Evolutionary conservation across 2,888 invertebrate genomes (phyloP).

Genomic region (Drosophila bunnanda): DNA sequence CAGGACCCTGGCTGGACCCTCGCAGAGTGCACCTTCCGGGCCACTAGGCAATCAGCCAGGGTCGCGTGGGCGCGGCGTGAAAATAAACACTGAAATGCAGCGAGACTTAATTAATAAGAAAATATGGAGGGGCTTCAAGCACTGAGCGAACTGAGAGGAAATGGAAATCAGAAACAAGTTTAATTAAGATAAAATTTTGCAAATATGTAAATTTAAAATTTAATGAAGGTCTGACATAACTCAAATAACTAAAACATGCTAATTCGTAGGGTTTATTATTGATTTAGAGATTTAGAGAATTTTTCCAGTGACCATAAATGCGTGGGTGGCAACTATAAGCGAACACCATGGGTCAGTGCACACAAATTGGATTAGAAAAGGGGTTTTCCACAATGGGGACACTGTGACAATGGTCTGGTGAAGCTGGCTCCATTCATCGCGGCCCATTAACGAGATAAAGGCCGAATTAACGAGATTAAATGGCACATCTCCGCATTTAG

Average conservation of each 20-base stretch:
- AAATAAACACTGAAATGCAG: constrained; percentile 61
- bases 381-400: constrained; percentile 32
- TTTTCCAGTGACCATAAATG: constrained; percentile 13
- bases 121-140: neutral
- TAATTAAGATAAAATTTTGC: neutral
- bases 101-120: constrained; percentile 70
- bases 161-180: neutral
- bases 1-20: neutral
- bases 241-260: neutral
- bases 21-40: constrained; percentile 55
- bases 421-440: constrained; percentile 32
- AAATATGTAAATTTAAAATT: too few relatives aligned
- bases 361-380: constrained; percentile 74
- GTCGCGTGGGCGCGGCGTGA: constrained; percentile 38
- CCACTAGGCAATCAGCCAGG: constrained; percentile 63
- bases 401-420: constrained; percentile 20
- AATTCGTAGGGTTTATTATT: too few relatives aligned
- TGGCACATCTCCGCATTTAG: constrained; percentile 25
- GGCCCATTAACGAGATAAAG: constrained; percentile 71
- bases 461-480: constrained; percentile 76
- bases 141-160: neutral
- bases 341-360: constrained; percentile 40
- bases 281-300: neutral
- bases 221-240: neutral
- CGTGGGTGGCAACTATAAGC: constrained; percentile 14